Evolutionary conservation across 2,113 vertebrate genomes (phyloP), one percentile per base, ranked within the genome.

Genomic region (Calidris pygmaea): DNA sequence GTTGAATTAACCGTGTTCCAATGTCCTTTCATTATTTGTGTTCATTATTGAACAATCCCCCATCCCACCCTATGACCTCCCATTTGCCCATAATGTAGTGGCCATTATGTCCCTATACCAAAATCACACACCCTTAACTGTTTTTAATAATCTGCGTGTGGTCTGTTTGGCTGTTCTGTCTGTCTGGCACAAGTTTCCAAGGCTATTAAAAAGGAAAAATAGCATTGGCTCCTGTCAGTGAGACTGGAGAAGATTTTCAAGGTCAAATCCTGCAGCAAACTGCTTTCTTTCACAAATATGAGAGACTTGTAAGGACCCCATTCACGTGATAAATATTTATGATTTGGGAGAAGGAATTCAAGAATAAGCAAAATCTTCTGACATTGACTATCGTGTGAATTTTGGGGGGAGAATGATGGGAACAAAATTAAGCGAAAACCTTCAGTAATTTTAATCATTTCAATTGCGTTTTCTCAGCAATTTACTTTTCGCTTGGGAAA

Each of bases 241-340:
- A 89, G 92, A 93, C 77, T 20, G 14, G 66, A 78, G 96, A 95
- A 92, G 88, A 97, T 96, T 96, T 96, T 96, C 92, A 94, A 95
- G 96, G 95, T 95, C 89, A 95, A 95, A 97, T 96, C 89, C 94
- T 89, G 70, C 90, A 92, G 92, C 83, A 93, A 94, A 96, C 76
- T 87, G 74, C 86, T 89, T 92, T 47, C 92, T 96, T 97, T 96
- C 88, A 94, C 81, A 96, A 93, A 94, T 89, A 86, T 93, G 91
- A 93, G 82, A 96, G 85, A 90, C 89, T 94, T 77, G 80, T 87
- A 95, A 92, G 93, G 90, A 85, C 85, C 82, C 80, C 59, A 67
- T 93, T 97, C 95, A 93, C 56, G 83, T 95, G 92, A 95, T 97
- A 96, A 97, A 96, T 97, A 97, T 95, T 96, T 95, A 95, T 96